Conservation (phyloP, 2,113 vertebrate species). For the Oncorhynchus keta region DNA sequence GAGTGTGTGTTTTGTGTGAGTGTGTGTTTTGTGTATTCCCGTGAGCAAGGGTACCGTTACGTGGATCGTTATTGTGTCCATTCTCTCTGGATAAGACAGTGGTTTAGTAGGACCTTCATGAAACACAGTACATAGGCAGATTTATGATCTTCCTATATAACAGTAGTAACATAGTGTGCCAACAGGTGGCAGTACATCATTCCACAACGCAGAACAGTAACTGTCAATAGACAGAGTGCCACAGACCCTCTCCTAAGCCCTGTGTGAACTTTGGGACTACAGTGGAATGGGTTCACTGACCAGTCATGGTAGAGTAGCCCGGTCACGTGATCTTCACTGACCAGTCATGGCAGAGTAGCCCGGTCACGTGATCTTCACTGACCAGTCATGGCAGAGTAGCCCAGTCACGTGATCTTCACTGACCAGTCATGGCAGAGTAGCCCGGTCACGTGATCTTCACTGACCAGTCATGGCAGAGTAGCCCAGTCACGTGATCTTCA, state of each 20-base stretch:
- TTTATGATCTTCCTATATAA: background rate
- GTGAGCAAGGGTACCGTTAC: background rate
- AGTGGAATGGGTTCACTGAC: slow-evolving; percentile 42
- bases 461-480: too few species aligned
- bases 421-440: too few species aligned
- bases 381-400: too few species aligned
- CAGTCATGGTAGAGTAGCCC: slow-evolving; percentile 3
- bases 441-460: too few species aligned
- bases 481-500: too few species aligned
- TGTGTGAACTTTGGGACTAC: background rate
- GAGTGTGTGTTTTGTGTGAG: too few species aligned
- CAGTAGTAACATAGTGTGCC: slow-evolving; percentile 14
- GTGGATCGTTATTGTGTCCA: background rate
- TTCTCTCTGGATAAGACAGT: background rate
- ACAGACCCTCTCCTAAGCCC: slow-evolving; percentile 13
- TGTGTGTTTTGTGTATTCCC: background rate
- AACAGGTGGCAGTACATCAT: slow-evolving; percentile 57
- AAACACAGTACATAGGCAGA: background rate
- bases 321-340: slow-evolving; percentile 49
- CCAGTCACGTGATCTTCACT: too few species aligned
- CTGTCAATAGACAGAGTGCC: slow-evolving; percentile 1
- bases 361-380: too few species aligned
- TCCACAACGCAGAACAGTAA: slow-evolving; percentile 33
- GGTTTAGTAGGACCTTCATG: background rate
- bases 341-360: too few species aligned